Evolutionary conservation across 2,797 vertebrate genomes (phyloP).

Genomic region (Distichodus sexfasciatus): DNA sequence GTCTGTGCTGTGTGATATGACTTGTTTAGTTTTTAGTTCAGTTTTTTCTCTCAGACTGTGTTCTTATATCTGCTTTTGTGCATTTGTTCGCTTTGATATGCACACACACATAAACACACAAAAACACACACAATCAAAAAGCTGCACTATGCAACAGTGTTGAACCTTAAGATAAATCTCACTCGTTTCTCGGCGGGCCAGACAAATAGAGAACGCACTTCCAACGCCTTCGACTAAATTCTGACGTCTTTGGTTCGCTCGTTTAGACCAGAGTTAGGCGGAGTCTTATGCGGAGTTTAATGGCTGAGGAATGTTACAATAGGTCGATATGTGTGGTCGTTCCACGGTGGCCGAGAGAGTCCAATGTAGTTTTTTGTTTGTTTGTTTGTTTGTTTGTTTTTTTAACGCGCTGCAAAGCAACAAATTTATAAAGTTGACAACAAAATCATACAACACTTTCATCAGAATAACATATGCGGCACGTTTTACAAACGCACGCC

Average conservation of each 20-base stretch:
- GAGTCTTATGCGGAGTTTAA: too few relatives aligned
- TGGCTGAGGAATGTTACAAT: too few relatives aligned
- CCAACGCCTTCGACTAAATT: slow-evolving; percentile 66
- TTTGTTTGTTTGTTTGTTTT: too few relatives aligned
- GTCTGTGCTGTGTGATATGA: slow-evolving; percentile 80
- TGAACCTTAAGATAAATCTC: slow-evolving; percentile 54
- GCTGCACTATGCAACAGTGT: slow-evolving; percentile 52
- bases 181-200: slow-evolving; percentile 48
- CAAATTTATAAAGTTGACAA: too few relatives aligned
- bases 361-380: too few relatives aligned
- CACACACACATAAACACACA: slow-evolving; percentile 54
- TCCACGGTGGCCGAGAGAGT: too few relatives aligned
- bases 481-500: too few relatives aligned
- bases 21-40: slow-evolving; percentile 66
- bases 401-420: too few relatives aligned
- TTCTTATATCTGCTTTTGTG: slow-evolving; percentile 54
- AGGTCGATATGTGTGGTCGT: too few relatives aligned
- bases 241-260: slow-evolving; percentile 70
- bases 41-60: slow-evolving; percentile 48
- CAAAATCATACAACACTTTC: too few relatives aligned
- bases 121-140: slow-evolving; percentile 61
- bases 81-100: slow-evolving; percentile 64
- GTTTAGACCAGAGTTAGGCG: slow-evolving; percentile 52
- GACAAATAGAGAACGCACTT: slow-evolving; percentile 49
- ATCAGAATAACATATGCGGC: too few relatives aligned